Percentiles rank a stretch among this genome's conserved stretches.
These are phyloP conservation scores for Paracanthobrama guichenoti DNA, from an alignment of 2,113 vertebrate species.

Conservation along the genomic window DNA sequence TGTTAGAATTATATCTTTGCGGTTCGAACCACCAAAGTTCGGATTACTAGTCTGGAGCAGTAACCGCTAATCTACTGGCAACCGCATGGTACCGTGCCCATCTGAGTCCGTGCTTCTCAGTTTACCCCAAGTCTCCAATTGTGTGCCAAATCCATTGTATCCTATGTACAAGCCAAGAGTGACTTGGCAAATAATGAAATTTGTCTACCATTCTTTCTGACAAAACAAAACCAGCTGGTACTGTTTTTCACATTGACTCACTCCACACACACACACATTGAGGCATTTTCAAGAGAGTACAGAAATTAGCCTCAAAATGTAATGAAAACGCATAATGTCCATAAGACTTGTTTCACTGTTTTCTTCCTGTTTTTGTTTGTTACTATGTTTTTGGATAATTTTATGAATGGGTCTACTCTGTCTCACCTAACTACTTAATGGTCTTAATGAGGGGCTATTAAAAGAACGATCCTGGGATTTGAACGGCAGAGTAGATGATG, in stretches of 20 bases:
- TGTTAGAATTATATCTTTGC: neutral
- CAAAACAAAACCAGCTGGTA: constrained; percentile 71
- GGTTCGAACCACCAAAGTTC: neutral
- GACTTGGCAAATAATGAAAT: constrained; percentile 55
- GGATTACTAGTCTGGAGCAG: neutral
- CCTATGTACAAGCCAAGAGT: constrained; percentile 61
- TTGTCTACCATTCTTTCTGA: constrained; percentile 58
- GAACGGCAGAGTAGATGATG: constrained; percentile 34
- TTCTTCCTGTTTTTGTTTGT: constrained; percentile 38
- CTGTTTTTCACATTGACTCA: neutral
- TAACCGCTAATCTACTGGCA: constrained; percentile 5
- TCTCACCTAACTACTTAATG: constrained; percentile 46
- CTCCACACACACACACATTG: neutral
- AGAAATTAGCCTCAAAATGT: constrained; percentile 1
- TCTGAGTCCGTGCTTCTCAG: constrained; percentile 49
- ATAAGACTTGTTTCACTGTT: neutral
- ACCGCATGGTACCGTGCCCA: neutral
- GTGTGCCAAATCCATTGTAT: constrained; percentile 61
- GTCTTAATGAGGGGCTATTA: constrained; percentile 44
- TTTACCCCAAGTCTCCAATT: constrained; percentile 44
- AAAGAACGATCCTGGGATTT: constrained; percentile 37
- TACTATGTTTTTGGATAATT: constrained; percentile 25
- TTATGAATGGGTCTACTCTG: constrained; percentile 36
- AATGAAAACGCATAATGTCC: neutral
- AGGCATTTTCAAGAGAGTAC: neutral